phyloP scores from a whole-genome alignment of 2,888 invertebrate species.

The Drosophila barbarae region DNA sequence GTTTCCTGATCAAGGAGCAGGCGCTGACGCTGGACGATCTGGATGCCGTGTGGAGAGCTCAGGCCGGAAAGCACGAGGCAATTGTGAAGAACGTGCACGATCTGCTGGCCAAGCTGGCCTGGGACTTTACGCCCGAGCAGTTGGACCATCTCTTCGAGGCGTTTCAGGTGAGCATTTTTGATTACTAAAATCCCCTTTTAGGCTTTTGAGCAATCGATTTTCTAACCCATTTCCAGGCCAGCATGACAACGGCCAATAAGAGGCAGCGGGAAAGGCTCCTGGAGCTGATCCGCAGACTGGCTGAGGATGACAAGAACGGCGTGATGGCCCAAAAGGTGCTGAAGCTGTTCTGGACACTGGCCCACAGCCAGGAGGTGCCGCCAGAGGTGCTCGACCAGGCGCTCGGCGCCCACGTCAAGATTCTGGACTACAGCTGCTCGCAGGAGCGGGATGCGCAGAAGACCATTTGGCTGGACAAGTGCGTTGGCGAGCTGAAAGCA shows the following conservation, averaged over 20 bases:
- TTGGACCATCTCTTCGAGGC: conserved; percentile 98
- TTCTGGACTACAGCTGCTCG: conserved; percentile 97
- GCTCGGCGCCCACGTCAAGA: conserved; percentile 95
- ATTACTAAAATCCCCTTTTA: too few species aligned
- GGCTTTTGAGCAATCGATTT: background rate
- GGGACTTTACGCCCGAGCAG: conserved; percentile 99
- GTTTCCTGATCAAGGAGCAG: conserved; percentile 97
- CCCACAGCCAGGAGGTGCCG: conserved; percentile 96
- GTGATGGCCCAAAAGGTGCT: conserved; percentile 99
- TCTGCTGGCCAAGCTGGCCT: conserved; percentile 95
- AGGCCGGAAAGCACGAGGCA: conserved; percentile 98
- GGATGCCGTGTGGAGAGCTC: conserved; percentile 98
- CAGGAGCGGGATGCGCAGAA: conserved; percentile 98
- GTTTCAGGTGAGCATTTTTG: conserved; percentile 88
- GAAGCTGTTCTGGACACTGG: conserved; percentile 97
- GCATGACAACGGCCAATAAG: conserved; percentile 97
- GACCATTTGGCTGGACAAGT: conserved; percentile 95
- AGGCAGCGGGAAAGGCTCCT: conserved; percentile 96
- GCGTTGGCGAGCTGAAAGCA: conserved; percentile 95
- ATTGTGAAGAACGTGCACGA: conserved; percentile 99
- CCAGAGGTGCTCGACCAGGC: conserved; percentile 99
- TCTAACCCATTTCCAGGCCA: conserved; percentile 82
- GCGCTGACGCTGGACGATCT: conserved; percentile 93
- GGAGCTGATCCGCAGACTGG: conserved; percentile 95
- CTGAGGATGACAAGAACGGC: conserved; percentile 99